Percentiles rank a stretch among this genome's conserved stretches.
Conservation (phyloP, 2,888 invertebrate species). For the Polyommatus icarus region DNA sequence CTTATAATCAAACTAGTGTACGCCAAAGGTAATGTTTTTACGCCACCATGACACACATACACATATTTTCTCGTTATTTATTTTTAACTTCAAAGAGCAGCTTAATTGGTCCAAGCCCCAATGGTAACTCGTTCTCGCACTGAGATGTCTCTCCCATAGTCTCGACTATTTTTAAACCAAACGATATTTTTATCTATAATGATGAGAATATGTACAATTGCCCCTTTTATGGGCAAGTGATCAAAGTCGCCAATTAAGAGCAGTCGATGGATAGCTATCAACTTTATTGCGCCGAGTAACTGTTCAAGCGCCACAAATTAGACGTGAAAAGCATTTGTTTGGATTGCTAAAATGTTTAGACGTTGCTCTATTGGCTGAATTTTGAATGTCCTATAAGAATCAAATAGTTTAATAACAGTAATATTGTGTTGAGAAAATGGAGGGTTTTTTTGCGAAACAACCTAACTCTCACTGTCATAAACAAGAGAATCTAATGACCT, state of each 20-base stretch:
- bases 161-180: conserved; percentile 24
- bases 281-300: not conserved
- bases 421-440: no score
- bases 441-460: no score
- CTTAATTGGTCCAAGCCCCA: conserved; percentile 27
- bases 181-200: conserved; percentile 10
- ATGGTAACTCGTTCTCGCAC: not conserved
- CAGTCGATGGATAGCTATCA: not conserved
- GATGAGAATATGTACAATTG: conserved; percentile 7
- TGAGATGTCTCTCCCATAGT: conserved; percentile 26
- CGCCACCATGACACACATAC: conserved; percentile 11
- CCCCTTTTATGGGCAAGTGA: not conserved
- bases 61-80: conserved; percentile 18
- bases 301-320: not conserved
- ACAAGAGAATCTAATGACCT: no score
- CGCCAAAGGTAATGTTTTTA: conserved; percentile 8
- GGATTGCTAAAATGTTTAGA: not conserved
- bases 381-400: no score
- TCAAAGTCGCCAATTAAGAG: not conserved
- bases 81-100: conserved; percentile 19
- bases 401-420: no score
- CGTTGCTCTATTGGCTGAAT: not conserved
- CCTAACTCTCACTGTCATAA: no score
- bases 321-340: not conserved
- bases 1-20: not conserved